Evolutionary conservation across 2,113 vertebrate genomes (phyloP), one percentile per base, ranked within the genome.

Genomic region (Thymallus thymallus): DNA sequence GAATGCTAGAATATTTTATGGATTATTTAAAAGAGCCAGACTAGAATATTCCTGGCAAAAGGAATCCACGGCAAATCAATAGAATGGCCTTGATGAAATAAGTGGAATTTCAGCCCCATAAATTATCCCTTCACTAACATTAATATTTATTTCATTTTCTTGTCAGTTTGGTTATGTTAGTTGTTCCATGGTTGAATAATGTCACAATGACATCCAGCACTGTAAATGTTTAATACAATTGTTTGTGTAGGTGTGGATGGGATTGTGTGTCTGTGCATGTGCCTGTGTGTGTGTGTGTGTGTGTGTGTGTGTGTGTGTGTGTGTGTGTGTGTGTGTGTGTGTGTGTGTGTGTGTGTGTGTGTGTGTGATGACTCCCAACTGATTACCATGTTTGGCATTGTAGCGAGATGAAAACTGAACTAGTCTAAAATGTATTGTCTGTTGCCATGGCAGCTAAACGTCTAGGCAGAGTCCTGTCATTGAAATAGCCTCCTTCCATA

Each of bases 221-320:
- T 60, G 18, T 60, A 56, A 4, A 18, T 32, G 35, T 16, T 29
- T 14, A 6, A 9, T 23, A 32, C 2, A 12, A 35, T 14, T 13
- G 12, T 55, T 46, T n/a, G 62, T 69, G 26, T 74, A n/a, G 51
- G 51, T 73, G 55, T 41, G 48, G 68, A 18, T 69, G 14, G 60
- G 2, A 64, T 35, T 45, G 20, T 66, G 41, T n/a, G 56, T 1
- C 32, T 46, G 32, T 65, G 1, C 32, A 51, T 71, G 24, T n/a
- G 26, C 72, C 32, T 76, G 66, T 61, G 62, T 5, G 55, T 79
- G 20, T 58, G 62, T 74, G 45, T 58, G 26, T 22, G 5, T 46
- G n/a, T 46, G 41, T 68, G 22, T 68, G 56, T 23, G 56, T 58
- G 55, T 32, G 69, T 71, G 69, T 26, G 46, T 29, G 13, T 29